phyloP scores from a whole-genome alignment of 2,113 vertebrate genomes.

The Misgurnus anguillicaudatus region DNA sequence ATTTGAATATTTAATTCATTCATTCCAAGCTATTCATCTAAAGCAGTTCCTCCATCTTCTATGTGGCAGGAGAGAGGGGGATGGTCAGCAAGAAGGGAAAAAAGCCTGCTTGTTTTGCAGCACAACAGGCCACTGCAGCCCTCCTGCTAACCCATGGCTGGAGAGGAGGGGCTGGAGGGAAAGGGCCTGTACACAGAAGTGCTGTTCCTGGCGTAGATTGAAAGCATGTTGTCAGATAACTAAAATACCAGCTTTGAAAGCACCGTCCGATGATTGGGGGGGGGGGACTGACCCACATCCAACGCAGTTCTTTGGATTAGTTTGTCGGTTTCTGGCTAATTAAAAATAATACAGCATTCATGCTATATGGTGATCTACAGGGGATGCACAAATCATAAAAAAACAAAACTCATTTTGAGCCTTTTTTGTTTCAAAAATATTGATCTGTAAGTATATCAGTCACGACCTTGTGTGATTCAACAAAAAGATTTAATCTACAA shows the following conservation, averaged over 20 bases:
- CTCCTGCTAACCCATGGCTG: conserved; percentile 51
- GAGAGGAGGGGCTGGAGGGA: conserved; percentile 30
- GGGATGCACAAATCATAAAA: background rate
- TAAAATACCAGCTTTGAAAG: conserved; percentile 39
- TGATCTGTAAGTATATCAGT: no score
- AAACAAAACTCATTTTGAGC: no score
- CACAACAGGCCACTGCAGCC: conserved; percentile 57
- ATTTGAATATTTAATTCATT: conserved; percentile 37
- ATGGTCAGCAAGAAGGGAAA: conserved; percentile 17
- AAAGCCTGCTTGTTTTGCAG: conserved; percentile 59
- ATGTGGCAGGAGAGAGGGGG: conserved; percentile 40
- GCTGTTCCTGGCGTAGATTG: conserved; percentile 45
- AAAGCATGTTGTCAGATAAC: conserved; percentile 49
- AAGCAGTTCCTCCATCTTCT: conserved; percentile 49
- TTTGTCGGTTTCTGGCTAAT: background rate
- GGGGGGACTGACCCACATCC: conserved; percentile 30
- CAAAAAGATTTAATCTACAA: background rate
- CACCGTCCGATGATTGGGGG: background rate
- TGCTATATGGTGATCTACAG: background rate
- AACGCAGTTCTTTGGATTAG: background rate
- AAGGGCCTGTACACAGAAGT: conserved; percentile 16
- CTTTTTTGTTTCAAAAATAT: no score
- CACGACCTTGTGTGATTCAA: background rate
- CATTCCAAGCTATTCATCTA: conserved; percentile 44
- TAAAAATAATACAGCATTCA: background rate